Conservation (phyloP, 2,113 vertebrate genomes). For the Odocoileus hemionus region DNA sequence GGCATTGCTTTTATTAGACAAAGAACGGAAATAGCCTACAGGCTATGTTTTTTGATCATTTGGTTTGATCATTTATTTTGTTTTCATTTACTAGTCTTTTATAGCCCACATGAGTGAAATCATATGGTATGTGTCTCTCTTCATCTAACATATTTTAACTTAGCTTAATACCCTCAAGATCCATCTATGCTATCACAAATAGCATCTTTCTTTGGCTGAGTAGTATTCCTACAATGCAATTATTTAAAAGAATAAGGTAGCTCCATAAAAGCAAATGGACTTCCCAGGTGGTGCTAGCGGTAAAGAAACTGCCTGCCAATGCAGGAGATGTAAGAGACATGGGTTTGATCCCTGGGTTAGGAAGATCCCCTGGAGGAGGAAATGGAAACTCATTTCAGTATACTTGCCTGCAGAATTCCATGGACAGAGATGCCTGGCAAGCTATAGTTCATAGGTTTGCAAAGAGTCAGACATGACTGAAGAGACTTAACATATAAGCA, state of each 20-base stretch:
- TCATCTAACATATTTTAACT: not conserved
- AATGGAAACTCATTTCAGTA: not conserved
- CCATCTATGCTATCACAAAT: not conserved
- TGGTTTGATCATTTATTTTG: not conserved
- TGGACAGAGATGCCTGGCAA: not conserved
- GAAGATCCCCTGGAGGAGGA: not conserved
- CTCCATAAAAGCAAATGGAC: not conserved
- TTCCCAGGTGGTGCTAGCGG: fast-evolving
- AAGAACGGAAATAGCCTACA: not conserved
- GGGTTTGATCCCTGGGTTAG: not conserved
- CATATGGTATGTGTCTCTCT: not conserved
- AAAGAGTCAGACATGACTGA: not conserved
- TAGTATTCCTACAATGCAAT: not conserved
- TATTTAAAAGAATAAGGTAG: conserved; percentile 17
- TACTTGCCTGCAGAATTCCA: not conserved
- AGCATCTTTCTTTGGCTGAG: not conserved
- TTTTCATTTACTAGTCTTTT: not conserved
- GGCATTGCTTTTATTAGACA: not conserved
- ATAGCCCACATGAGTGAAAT: not conserved
- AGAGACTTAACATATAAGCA: not conserved
- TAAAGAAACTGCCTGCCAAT: not conserved
- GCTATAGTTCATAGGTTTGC: not conserved
- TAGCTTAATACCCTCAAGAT: not conserved
- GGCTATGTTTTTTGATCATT: not conserved
- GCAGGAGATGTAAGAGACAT: not conserved